phyloP scores from a whole-genome alignment of 2,113 vertebrate species.

The Cinclus mexicanus region DNA sequence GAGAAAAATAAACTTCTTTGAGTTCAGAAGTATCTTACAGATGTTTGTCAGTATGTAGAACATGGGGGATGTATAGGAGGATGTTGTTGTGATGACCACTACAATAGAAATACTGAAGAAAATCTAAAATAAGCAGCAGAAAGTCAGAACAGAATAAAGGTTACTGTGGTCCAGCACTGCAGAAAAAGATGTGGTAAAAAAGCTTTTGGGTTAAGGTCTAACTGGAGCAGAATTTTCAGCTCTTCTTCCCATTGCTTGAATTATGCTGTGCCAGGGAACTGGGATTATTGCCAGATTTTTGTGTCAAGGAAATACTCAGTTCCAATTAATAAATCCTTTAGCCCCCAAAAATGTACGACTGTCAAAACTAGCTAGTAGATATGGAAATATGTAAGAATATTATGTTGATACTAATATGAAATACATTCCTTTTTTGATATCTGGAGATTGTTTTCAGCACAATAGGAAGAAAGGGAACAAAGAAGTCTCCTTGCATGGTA shows the following conservation, averaged over 20 bases:
- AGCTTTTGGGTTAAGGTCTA: not conserved
- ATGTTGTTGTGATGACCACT: not conserved
- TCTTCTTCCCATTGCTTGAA: not conserved
- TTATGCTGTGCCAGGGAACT: not conserved
- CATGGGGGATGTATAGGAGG: not conserved
- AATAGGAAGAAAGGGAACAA: not conserved
- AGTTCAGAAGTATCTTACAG: not conserved
- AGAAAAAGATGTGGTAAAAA: not conserved
- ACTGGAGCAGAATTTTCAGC: not conserved
- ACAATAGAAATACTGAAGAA: not conserved
- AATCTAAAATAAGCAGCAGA: not conserved
- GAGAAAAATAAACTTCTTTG: not conserved
- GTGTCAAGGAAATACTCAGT: not conserved
- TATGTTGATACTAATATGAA: not conserved
- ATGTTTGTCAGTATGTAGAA: not conserved
- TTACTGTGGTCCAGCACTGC: not conserved
- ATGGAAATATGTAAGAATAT: not conserved
- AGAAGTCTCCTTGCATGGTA: not conserved
- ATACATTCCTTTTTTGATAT: not conserved
- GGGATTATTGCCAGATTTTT: not conserved
- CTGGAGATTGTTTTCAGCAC: not conserved
- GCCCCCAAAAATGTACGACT: not conserved
- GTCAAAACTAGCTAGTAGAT: not conserved
- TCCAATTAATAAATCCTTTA: not conserved
- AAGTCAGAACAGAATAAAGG: not conserved